These are phyloP conservation scores for Augiades crinisus DNA, from an alignment of 2,888 invertebrate species.

Conservation along the genomic window DNA sequence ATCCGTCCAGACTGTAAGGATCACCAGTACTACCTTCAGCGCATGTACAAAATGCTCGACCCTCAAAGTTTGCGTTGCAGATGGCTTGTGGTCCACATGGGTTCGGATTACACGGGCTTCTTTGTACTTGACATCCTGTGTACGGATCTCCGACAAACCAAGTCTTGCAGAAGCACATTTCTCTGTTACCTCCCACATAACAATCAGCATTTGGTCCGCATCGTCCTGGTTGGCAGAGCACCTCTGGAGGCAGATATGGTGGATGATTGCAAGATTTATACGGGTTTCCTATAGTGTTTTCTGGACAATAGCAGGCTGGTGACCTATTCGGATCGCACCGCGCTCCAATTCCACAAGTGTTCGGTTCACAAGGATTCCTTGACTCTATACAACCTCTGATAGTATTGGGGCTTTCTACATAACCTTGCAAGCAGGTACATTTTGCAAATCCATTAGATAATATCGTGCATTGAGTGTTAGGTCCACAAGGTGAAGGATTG, in stretches of 20 bases:
- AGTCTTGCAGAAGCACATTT: slow-evolving; percentile 90
- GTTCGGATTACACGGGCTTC: slow-evolving; percentile 88
- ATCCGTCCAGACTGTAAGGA: slow-evolving; percentile 86
- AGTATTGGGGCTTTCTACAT: slow-evolving; percentile 93
- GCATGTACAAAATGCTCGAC: slow-evolving; percentile 87
- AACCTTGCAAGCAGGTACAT: slow-evolving; percentile 92
- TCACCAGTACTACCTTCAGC: slow-evolving; percentile 89
- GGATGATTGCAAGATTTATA: slow-evolving; percentile 87
- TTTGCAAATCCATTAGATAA: slow-evolving; percentile 91
- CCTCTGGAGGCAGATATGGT: slow-evolving; percentile 74
- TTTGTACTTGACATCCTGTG: slow-evolving; percentile 86
- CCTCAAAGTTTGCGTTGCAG: slow-evolving; percentile 85
- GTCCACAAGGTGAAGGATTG: slow-evolving; percentile 92
- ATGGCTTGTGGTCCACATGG: slow-evolving; percentile 91
- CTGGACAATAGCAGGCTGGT: slow-evolving; percentile 94
- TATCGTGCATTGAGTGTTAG: slow-evolving; percentile 91
- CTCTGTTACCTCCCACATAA: slow-evolving; percentile 89
- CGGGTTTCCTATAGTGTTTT: slow-evolving; percentile 90
- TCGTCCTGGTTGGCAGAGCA: slow-evolving; percentile 90
- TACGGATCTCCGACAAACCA: slow-evolving; percentile 91
- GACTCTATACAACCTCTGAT: slow-evolving; percentile 91
- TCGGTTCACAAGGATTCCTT: slow-evolving; percentile 90
- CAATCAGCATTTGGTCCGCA: slow-evolving; percentile 93
- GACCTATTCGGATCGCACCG: slow-evolving; percentile 89
- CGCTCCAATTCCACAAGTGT: slow-evolving; percentile 89